A percentile compares a stretch with the other conserved stretches of the same genome.
phyloP scores from a whole-genome alignment of 2,888 invertebrate species.

The Sericinus montela region DNA sequence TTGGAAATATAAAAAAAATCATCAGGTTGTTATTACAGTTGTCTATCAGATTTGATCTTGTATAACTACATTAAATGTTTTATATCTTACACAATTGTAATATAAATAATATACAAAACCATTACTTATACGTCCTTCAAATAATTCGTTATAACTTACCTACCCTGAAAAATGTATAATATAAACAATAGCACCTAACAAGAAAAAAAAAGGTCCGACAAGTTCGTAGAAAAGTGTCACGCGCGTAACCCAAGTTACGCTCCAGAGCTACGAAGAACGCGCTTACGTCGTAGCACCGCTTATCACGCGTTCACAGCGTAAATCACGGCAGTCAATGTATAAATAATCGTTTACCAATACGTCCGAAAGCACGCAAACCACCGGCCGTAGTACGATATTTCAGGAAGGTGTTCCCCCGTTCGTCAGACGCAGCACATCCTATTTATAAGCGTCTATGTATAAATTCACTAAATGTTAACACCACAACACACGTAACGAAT shows the following conservation, averaged over 20 bases:
- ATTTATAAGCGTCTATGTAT: slow-evolving; percentile 80
- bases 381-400: slow-evolving; percentile 77
- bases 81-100: too few species aligned
- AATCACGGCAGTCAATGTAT: slow-evolving; percentile 71
- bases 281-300: slow-evolving; percentile 28
- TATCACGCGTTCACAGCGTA: slow-evolving; percentile 36
- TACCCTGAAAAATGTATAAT: too few species aligned
- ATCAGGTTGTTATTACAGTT: too few species aligned
- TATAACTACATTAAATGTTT: too few species aligned
- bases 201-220: background rate
- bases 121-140: too few species aligned
- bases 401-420: slow-evolving; percentile 80
- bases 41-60: too few species aligned
- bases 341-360: slow-evolving; percentile 79
- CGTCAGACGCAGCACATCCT: slow-evolving; percentile 80
- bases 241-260: slow-evolving; percentile 12
- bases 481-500: slow-evolving; percentile 80
- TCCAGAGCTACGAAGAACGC: slow-evolving; percentile 4
- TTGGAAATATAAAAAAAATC: too few species aligned
- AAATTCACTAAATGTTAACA: slow-evolving; percentile 80
- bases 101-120: too few species aligned
- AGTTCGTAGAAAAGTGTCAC: slow-evolving; percentile 13
- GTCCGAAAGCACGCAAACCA: slow-evolving; percentile 76
- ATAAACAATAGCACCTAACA: too few species aligned
- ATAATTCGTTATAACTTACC: too few species aligned